A percentile compares a stretch with the other conserved stretches of the same genome.
These are phyloP conservation scores for Alentia gelatinosa DNA, from an alignment of 2,888 invertebrate genomes.

Conservation along the genomic window DNA sequence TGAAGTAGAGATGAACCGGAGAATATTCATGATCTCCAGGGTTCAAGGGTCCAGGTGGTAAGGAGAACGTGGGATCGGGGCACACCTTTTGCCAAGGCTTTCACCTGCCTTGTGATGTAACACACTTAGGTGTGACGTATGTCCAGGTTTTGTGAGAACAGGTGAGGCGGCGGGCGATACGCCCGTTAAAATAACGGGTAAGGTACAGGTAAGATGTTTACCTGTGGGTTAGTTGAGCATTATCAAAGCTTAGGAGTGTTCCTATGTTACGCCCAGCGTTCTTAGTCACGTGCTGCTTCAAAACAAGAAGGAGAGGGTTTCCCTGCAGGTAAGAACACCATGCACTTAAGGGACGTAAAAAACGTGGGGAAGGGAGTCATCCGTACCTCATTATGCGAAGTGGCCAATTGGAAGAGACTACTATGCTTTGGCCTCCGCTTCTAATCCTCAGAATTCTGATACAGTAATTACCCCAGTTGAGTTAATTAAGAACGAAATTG, in stretches of 20 bases:
- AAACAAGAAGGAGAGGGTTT: neutral
- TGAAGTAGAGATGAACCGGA: neutral
- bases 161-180: neutral
- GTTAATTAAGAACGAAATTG: no score
- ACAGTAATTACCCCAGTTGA: no score
- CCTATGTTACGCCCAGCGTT: neutral
- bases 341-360: no score
- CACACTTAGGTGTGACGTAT: neutral
- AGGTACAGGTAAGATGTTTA: neutral
- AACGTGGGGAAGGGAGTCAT: neutral
- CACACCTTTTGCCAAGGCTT: neutral
- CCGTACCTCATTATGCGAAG: neutral
- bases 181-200: neutral
- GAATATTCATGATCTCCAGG: neutral
- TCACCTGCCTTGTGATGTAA: neutral
- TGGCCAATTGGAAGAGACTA: neutral
- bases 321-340: no score
- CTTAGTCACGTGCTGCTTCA: neutral
- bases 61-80: neutral
- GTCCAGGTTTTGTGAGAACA: neutral
- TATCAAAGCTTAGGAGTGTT: neutral
- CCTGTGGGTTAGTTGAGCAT: neutral
- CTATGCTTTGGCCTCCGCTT: no score
- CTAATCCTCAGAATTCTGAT: no score
- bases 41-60: neutral